phyloP scores from a whole-genome alignment of 1,140 invertebrate species.

The Hylyphantes graminicola region DNA sequence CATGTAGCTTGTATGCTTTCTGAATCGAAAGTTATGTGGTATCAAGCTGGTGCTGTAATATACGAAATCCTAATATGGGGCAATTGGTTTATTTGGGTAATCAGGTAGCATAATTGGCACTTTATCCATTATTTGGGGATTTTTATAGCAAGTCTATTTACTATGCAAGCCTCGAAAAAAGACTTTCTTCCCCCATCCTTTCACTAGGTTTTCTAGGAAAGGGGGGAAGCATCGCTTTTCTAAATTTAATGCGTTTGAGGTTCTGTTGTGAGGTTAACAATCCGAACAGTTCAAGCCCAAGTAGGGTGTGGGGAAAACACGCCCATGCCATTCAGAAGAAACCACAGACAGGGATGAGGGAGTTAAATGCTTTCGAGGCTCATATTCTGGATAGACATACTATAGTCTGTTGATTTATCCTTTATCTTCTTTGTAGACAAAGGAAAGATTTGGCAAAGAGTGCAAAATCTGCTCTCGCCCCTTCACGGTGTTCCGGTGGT shows the following conservation, averaged over 20 bases:
- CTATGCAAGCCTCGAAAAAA: not conserved
- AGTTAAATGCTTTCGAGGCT: conserved; percentile 7
- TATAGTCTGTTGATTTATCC: conserved; percentile 5
- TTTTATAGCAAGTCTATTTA: not conserved
- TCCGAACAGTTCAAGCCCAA: too few relatives aligned
- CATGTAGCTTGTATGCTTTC: too few relatives aligned
- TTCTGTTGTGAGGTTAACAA: too few relatives aligned
- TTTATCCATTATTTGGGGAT: not conserved
- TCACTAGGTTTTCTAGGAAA: too few relatives aligned
- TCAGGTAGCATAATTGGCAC: not conserved
- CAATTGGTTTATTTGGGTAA: not conserved
- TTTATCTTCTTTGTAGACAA: conserved; percentile 79
- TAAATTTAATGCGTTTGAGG: too few relatives aligned
- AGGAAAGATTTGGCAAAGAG: conserved; percentile 98
- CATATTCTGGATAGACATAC: not conserved
- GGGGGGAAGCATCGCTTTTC: too few relatives aligned
- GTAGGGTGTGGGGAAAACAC: too few relatives aligned
- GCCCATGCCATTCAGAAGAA: too few relatives aligned
- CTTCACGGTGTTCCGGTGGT: conserved; percentile 97
- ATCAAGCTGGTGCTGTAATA: too few relatives aligned
- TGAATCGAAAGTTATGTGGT: too few relatives aligned
- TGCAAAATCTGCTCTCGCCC: conserved; percentile 99
- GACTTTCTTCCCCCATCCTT: not conserved
- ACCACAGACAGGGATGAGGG: too few relatives aligned
- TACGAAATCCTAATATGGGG: too few relatives aligned